A percentile compares a stretch with the other conserved stretches of the same genome.
Conservation (phyloP, 2,797 vertebrate genomes). For the Eupleurogrammus muticus region DNA sequence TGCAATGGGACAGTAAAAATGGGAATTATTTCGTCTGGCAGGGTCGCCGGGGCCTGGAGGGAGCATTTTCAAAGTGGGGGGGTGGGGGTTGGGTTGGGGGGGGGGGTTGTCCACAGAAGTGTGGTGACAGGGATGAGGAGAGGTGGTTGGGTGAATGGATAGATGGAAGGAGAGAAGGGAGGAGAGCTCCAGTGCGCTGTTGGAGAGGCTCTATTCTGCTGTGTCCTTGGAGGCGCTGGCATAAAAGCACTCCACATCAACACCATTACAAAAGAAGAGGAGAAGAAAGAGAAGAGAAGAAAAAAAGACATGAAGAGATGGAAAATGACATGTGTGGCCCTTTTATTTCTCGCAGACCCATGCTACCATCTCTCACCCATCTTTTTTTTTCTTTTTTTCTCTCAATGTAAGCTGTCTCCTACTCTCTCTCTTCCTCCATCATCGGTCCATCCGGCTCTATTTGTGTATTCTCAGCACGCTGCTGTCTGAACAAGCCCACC, state of each 20-base stretch:
- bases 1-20: slow-evolving; percentile 26
- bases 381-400: slow-evolving; percentile 21
- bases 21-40: slow-evolving; percentile 11
- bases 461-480: slow-evolving; percentile 17
- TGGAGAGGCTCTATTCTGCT: slow-evolving; percentile 17
- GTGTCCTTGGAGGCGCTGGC: slow-evolving; percentile 25
- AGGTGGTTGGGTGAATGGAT: background rate
- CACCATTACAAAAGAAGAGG: slow-evolving; percentile 50
- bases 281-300: slow-evolving; percentile 36
- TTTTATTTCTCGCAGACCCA: slow-evolving; percentile 30
- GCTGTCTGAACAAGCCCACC: background rate
- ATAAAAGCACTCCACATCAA: slow-evolving; percentile 50
- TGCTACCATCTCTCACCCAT: slow-evolving; percentile 10
- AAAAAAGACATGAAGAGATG: slow-evolving; percentile 44
- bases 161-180: slow-evolving; percentile 8
- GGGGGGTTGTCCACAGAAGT: background rate
- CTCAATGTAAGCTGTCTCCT: slow-evolving; percentile 7
- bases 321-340: slow-evolving; percentile 45
- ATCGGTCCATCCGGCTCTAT: slow-evolving; percentile 16
- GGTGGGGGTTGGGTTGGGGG: no score
- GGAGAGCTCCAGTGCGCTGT: background rate
- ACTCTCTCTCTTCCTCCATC: slow-evolving; percentile 5
- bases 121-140: slow-evolving; percentile 3
- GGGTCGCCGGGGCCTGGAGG: slow-evolving; percentile 2
- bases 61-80: background rate